Conservation (phyloP, 2,888 invertebrate species). For the Dexiosoma caninum region DNA sequence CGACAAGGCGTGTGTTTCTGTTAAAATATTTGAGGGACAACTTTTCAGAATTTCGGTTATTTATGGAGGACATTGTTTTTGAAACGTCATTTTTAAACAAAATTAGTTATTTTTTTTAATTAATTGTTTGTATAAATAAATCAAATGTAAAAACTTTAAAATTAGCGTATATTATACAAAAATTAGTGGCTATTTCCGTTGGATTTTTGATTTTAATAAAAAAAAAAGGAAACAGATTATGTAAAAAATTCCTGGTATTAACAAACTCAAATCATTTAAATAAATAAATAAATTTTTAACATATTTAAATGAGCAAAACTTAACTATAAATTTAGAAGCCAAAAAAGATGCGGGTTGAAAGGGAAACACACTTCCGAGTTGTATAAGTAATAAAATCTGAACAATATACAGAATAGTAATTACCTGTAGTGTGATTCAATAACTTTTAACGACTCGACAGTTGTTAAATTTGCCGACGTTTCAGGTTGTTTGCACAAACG, state of each 20-base stretch:
- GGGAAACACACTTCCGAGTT: too few species aligned
- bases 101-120: neutral
- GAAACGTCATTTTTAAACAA: neutral
- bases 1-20: conserved; percentile 9
- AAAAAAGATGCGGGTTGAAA: too few species aligned
- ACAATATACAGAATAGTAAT: too few species aligned
- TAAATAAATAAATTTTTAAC: neutral
- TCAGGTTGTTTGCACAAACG: too few species aligned
- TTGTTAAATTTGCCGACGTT: too few species aligned
- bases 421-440: too few species aligned
- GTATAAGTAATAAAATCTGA: too few species aligned
- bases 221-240: neutral
- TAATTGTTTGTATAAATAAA: neutral
- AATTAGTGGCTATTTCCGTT: neutral
- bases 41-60: conserved; percentile 1
- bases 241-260: neutral
- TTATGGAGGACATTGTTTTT: neutral
- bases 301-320: neutral
- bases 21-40: neutral
- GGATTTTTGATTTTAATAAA: neutral
- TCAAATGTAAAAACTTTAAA: neutral
- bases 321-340: neutral
- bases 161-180: neutral
- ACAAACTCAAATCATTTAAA: neutral
- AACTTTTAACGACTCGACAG: too few species aligned